A percentile compares a stretch with the other conserved stretches of the same genome.
phyloP scores from a whole-genome alignment of 2,888 invertebrate species.

The Argynnis bischoffii region DNA sequence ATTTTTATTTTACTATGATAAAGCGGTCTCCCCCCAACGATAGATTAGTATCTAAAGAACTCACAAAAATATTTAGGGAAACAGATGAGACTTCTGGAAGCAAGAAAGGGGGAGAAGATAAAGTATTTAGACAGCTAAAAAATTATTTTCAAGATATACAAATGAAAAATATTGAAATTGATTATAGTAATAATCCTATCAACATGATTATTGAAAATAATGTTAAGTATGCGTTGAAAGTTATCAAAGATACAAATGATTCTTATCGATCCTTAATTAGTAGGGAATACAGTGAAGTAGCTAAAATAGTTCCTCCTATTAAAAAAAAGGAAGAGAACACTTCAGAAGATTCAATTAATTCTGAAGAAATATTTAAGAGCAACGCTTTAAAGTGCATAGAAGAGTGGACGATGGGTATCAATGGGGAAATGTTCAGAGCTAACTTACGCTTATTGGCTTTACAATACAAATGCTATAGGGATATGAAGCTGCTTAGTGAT shows the following conservation, averaged over 20 bases:
- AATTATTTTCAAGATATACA: slow-evolving; percentile 64
- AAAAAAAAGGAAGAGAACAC: slow-evolving; percentile 63
- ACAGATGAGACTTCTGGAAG: slow-evolving; percentile 60
- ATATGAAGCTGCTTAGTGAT: slow-evolving; percentile 72
- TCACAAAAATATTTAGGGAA: slow-evolving; percentile 64
- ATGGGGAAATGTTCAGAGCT: slow-evolving; percentile 81
- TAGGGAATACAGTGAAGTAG: slow-evolving; percentile 65
- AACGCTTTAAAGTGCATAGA: slow-evolving; percentile 73
- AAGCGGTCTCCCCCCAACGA: slow-evolving; percentile 64
- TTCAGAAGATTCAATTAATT: slow-evolving; percentile 55
- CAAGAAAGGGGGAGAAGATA: slow-evolving; percentile 67
- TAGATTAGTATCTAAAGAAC: slow-evolving; percentile 63
- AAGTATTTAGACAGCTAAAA: slow-evolving; percentile 63
- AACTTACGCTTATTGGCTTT: slow-evolving; percentile 66
- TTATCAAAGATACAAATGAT: slow-evolving; percentile 64
- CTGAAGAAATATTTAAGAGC: slow-evolving; percentile 63
- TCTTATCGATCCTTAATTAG: slow-evolving; percentile 60
- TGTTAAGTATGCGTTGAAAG: slow-evolving; percentile 64
- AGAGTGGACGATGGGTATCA: slow-evolving; percentile 82
- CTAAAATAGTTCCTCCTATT: slow-evolving; percentile 55
- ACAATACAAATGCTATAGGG: slow-evolving; percentile 64
- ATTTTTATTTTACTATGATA: slow-evolving; percentile 72
- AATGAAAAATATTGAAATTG: slow-evolving; percentile 62
- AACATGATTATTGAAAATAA: slow-evolving; percentile 69
- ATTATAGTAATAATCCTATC: slow-evolving; percentile 72